Conservation (phyloP, 2,113 vertebrate species). For the Misgurnus anguillicaudatus region DNA sequence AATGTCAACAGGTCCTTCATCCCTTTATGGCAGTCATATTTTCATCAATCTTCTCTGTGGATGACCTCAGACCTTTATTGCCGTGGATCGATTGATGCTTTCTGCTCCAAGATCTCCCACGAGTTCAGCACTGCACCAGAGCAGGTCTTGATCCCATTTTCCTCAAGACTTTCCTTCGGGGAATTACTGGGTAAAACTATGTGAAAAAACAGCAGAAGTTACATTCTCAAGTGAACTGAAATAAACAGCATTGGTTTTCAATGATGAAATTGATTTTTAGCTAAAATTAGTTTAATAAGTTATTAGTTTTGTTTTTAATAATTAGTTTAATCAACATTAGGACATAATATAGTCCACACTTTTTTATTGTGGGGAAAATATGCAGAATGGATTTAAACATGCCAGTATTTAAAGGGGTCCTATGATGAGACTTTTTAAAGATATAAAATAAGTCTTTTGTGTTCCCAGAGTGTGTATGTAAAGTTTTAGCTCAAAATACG, state of each 20-base stretch:
- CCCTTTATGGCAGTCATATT: neutral
- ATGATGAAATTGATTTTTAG: neutral
- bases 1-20: neutral
- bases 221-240: neutral
- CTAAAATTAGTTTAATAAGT: neutral
- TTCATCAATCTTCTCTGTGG: neutral
- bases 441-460: no score
- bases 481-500: no score
- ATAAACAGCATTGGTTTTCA: neutral
- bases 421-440: no score
- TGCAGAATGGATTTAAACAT: neutral
- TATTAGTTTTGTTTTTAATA: no score
- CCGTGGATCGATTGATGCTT: constrained; percentile 10
- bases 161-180: constrained; percentile 51
- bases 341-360: no score
- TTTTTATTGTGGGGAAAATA: neutral
- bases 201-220: neutral
- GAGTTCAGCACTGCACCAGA: neutral
- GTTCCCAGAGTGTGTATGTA: no score
- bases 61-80: neutral
- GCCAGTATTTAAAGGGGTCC: neutral
- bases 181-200: constrained; percentile 53
- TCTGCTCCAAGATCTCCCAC: neutral
- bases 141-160: constrained; percentile 42
- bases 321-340: no score